Evolutionary conservation across 1,140 invertebrate species (phyloP), one percentile per base, ranked within the genome.

Genomic region (Lethocerus indicus): DNA sequence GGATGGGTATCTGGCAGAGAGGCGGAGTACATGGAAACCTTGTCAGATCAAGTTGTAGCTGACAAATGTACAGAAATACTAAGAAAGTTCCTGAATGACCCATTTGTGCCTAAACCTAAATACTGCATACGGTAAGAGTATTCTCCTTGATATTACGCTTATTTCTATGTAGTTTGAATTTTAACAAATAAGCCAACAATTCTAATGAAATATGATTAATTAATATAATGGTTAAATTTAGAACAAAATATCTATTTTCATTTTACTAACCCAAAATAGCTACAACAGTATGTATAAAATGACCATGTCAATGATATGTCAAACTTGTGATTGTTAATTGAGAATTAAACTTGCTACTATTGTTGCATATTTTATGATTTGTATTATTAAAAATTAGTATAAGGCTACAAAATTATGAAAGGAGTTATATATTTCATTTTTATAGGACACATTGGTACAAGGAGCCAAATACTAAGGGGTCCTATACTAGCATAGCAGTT

Each of bases 1-100:
- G 85, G 80, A 3, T 92, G 87, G 87, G 74, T 91, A 46, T 86
- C 83, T 7, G 87, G 87, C 0, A 78, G 79, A 57, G 86, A 86
- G 54, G 87, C 87, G 3, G 79, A 86, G 56, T 82, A 80, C 59
- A 86, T 89, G 82, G 87, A 92, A 65, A 78, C 73, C 9, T 64
- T 90, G 13, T 67, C 77, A 13, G 76, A 76, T 58, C 75, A 79
- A 21, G 69, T 73, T 49, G 75, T 91, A 1, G 71, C 76, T 6
- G 73, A 78, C 23, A 78, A 74, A 45, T 90, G 87, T 61, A 87
- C 85, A 37, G 74, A 75, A 52, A 80, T 90, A 57, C 67, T 92
- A 21, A 67, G 84, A 35, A 77, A 73, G 60, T 88, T 92, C 67
- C 65, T 90, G 2, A 86, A 83, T 64, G 85, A 89, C 65, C 83